phyloP scores from a whole-genome alignment of 2,888 invertebrate species.

The Trichacis sp. region DNA sequence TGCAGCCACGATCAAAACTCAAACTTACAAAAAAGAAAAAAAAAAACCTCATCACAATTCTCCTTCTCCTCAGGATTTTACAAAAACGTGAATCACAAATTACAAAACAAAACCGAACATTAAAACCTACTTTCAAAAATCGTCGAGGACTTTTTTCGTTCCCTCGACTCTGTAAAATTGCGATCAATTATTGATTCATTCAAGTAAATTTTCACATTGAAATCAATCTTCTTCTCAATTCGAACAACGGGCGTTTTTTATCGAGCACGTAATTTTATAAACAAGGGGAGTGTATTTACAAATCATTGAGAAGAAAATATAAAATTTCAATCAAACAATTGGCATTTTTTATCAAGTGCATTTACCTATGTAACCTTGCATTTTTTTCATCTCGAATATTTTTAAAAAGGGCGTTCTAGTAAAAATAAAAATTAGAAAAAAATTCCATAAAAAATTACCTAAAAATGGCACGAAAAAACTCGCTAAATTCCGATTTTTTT shows the following conservation, averaged over 20 bases:
- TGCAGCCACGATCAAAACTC: slow-evolving; percentile 33
- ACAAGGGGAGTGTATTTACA: not conserved
- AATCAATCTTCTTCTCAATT: not conserved
- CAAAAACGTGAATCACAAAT: not conserved
- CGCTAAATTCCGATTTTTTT: too few relatives aligned
- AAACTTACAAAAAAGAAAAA: too few relatives aligned
- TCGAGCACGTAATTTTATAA: slow-evolving; percentile 1
- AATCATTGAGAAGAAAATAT: not conserved
- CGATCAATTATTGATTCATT: too few relatives aligned
- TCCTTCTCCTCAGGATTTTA: not conserved
- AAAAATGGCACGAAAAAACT: too few relatives aligned
- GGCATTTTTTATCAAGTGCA: not conserved
- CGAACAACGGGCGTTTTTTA: not conserved
- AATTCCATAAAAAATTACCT: too few relatives aligned
- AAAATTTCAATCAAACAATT: not conserved
- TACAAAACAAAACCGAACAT: not conserved
- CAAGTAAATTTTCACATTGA: too few relatives aligned
- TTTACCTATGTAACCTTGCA: not conserved
- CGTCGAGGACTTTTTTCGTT: not conserved
- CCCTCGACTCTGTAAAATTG: not conserved
- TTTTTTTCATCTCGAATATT: too few relatives aligned
- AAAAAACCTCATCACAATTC: too few relatives aligned
- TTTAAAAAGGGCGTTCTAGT: too few relatives aligned
- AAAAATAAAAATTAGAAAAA: too few relatives aligned
- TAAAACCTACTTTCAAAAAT: not conserved